Evolutionary conservation across 2,888 invertebrate genomes (phyloP).

Genomic region (Altica lythri): DNA sequence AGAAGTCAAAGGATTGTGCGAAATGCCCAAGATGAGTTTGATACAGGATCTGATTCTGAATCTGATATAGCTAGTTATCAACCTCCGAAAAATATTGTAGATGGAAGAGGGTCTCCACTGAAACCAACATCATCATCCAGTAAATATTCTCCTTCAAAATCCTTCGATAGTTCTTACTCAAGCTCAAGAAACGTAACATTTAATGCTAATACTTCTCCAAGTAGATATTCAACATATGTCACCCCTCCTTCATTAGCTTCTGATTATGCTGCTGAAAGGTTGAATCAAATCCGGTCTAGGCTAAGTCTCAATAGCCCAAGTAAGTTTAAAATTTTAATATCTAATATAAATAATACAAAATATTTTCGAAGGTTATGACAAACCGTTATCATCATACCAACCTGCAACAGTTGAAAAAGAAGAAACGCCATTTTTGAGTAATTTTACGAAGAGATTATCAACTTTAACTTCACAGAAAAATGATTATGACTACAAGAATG

Average conservation of each 20-base stretch:
- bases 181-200: conserved; percentile 36
- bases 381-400: conserved; percentile 39
- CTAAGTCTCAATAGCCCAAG: conserved; percentile 61
- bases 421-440: conserved; percentile 73
- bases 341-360: neutral
- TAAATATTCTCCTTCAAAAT: conserved; percentile 52
- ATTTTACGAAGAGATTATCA: conserved; percentile 69
- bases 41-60: conserved; percentile 75
- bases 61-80: conserved; percentile 56
- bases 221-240: conserved; percentile 51
- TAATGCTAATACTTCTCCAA: conserved; percentile 55
- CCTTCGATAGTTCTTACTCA: conserved; percentile 54
- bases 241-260: conserved; percentile 44
- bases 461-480: conserved; percentile 46
- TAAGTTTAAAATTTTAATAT: conserved; percentile 26
- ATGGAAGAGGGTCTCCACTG: conserved; percentile 42
- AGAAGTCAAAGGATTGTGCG: conserved; percentile 61
- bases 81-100: conserved; percentile 24
- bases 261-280: conserved; percentile 59
- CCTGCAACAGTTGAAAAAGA: conserved; percentile 51
- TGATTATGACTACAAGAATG: conserved; percentile 49
- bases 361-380: conserved; percentile 43
- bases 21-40: conserved; percentile 63
- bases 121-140: conserved; percentile 51
- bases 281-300: conserved; percentile 65